These are phyloP conservation scores for Aphidius ervi DNA, from an alignment of 1,140 invertebrate species.

Conservation along the genomic window DNA sequence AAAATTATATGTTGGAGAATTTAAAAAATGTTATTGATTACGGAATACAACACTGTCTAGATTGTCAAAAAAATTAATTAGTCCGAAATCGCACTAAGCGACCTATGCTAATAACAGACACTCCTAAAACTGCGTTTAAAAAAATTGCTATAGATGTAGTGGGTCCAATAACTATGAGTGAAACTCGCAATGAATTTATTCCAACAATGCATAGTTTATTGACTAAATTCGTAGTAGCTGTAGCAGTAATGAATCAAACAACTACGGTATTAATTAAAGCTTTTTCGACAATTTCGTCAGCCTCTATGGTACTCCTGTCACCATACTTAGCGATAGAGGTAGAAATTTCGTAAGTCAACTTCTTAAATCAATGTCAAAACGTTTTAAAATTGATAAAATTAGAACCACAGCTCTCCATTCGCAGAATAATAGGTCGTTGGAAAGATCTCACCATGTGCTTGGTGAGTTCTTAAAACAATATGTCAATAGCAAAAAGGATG, in stretches of 20 bases:
- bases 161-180: neutral
- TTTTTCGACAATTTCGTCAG: conserved; percentile 2
- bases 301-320: conserved; percentile 19
- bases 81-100: no score
- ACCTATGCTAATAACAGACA: conserved; percentile 1
- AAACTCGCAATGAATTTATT: conserved; percentile 12
- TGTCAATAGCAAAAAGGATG: no score
- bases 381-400: conserved; percentile 14
- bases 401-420: conserved; percentile 20
- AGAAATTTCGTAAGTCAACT: conserved; percentile 11
- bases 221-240: neutral
- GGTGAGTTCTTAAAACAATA: no score
- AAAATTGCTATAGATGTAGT: conserved; percentile 1
- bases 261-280: neutral
- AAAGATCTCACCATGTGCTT: conserved; percentile 19
- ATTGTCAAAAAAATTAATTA: no score
- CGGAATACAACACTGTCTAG: no score
- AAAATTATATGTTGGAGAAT: conserved; percentile 1
- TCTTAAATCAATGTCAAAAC: conserved; percentile 12
- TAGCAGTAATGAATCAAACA: neutral
- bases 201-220: conserved; percentile 3
- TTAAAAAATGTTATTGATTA: no score
- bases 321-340: conserved; percentile 27
- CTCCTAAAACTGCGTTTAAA: neutral
- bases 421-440: conserved; percentile 15